Percentiles rank a stretch among this genome's conserved stretches.
Evolutionary conservation across 2,888 invertebrate species (phyloP).

Genomic region (Chrysolina oricalcia): DNA sequence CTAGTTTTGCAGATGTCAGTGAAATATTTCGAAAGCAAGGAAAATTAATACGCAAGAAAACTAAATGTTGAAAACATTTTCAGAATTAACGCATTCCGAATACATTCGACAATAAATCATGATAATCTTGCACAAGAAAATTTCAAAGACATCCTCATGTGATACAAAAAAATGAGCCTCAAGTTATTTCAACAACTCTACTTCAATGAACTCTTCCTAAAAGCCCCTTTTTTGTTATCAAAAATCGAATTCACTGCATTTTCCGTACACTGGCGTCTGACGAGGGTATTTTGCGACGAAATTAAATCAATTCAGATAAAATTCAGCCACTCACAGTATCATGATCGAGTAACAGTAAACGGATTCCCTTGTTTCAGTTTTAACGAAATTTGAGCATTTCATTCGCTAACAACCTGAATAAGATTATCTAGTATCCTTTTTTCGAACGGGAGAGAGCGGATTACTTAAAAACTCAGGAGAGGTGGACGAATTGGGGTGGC

Average conservation of each 20-base stretch:
- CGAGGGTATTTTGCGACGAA: background rate
- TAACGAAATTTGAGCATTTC: conserved; percentile 3
- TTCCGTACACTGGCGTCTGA: background rate
- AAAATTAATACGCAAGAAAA: too few relatives aligned
- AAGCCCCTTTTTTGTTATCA: background rate
- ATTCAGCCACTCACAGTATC: conserved; percentile 1
- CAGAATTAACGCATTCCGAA: too few relatives aligned
- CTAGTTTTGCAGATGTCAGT: too few relatives aligned
- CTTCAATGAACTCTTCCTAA: too few relatives aligned
- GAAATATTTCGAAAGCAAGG: too few relatives aligned
- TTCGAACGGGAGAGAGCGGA: background rate
- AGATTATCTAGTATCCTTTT: conserved; percentile 17
- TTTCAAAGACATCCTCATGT: too few relatives aligned
- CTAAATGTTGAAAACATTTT: too few relatives aligned
- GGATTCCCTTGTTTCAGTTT: conserved; percentile 8
- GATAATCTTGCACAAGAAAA: too few relatives aligned
- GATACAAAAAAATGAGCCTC: too few relatives aligned
- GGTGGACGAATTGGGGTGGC: background rate
- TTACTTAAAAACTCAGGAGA: background rate
- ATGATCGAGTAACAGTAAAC: conserved; percentile 6
- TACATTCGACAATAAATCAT: too few relatives aligned
- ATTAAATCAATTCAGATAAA: conserved; percentile 8
- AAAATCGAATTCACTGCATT: background rate
- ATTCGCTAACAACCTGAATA: background rate
- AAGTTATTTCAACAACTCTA: too few relatives aligned